These are phyloP conservation scores for Tiaroga cobitis DNA, from an alignment of 2,797 vertebrate species.

Conservation along the genomic window DNA sequence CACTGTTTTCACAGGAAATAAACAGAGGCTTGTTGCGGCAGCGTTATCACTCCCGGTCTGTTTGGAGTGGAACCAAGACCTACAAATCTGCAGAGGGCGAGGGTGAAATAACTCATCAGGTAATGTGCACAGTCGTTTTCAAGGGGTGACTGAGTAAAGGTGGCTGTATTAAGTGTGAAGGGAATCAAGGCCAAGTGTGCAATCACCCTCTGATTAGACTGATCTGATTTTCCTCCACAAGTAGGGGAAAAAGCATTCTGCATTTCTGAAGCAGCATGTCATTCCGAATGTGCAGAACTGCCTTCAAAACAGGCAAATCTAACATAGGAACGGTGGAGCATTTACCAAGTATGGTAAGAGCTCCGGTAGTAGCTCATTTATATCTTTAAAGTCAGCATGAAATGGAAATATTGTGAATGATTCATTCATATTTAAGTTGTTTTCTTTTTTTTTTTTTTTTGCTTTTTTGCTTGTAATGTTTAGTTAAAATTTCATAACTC, in stretches of 20 bases:
- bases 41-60: constrained; percentile 57
- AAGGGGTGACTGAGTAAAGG: constrained; percentile 53
- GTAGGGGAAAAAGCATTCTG: constrained; percentile 2
- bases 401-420: not conserved
- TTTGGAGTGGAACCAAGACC: constrained; percentile 61
- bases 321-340: constrained; percentile 1
- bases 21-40: constrained; percentile 60
- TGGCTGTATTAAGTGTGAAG: constrained; percentile 60
- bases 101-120: constrained; percentile 44
- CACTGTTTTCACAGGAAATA: constrained; percentile 64
- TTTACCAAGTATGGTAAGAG: constrained; percentile 40
- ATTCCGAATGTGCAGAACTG: constrained; percentile 31
- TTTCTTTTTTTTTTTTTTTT: no score
- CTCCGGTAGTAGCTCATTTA: not conserved
- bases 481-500: not conserved
- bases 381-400: not conserved
- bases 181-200: constrained; percentile 51
- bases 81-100: constrained; percentile 35
- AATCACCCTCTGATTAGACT: constrained; percentile 52
- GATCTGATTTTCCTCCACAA: constrained; percentile 42
- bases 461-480: not conserved
- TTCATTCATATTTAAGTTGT: not conserved
- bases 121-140: constrained; percentile 43
- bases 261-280: constrained; percentile 50
- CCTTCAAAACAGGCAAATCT: constrained; percentile 31